Evolutionary conservation across 1,140 invertebrate genomes (phyloP).

Genomic region (Heliconius himera): DNA sequence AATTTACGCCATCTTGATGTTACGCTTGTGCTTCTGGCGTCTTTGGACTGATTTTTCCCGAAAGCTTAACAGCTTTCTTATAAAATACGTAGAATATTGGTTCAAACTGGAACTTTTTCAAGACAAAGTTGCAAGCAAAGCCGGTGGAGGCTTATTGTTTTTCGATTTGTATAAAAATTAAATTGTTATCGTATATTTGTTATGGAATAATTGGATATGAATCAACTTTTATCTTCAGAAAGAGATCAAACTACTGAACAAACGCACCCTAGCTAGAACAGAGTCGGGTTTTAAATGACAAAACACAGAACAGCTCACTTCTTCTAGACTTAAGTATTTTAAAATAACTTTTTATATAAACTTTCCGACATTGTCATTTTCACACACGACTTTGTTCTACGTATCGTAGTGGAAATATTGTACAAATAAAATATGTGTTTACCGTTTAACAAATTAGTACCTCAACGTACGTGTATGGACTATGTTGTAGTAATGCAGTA

Average conservation of each 20-base stretch:
- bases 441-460: slow-evolving; percentile 42
- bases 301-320: not conserved
- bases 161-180: not conserved
- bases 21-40: slow-evolving; percentile 52
- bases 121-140: not conserved
- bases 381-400: not conserved
- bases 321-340: not conserved
- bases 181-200: not conserved
- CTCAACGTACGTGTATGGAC: slow-evolving; percentile 45
- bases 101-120: not conserved
- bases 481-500: slow-evolving; percentile 49
- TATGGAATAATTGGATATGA: not conserved
- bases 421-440: slow-evolving; percentile 36
- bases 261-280: not conserved
- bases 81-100: not conserved
- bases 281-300: not conserved
- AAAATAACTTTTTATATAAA: slow-evolving; percentile 7
- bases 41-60: slow-evolving; percentile 26
- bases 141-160: not conserved
- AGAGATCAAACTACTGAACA: slow-evolving; percentile 2
- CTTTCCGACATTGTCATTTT: not conserved
- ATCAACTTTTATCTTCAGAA: not conserved
- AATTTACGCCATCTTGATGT: slow-evolving; percentile 20
- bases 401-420: slow-evolving; percentile 12
- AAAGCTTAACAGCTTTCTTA: not conserved